Base-by-base conservation (phyloP, 2,888 invertebrate species). In the Fragum sueziense region DNA sequence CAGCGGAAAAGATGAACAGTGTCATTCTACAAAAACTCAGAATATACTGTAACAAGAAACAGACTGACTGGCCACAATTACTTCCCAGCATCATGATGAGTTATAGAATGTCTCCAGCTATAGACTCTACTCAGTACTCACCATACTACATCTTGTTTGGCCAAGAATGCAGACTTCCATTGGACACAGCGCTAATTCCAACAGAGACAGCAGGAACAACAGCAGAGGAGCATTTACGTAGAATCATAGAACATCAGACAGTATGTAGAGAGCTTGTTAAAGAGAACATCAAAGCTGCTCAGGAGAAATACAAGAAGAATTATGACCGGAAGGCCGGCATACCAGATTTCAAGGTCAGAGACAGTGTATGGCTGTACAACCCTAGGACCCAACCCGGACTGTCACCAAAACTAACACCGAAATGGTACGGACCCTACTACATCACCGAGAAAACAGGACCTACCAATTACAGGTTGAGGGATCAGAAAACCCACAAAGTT, bases 91-190 rank as follows among this genome's bases (percentile, higher is more conserved):
- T n/a, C n/a, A n/a, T n/a, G n/a, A n/a, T n/a, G n/a, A n/a, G n/a
- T n/a, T n/a, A n/a, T n/a, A n/a, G n/a, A n/a, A n/a, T n/a, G n/a
- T n/a, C n/a, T n/a, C n/a, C n/a, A n/a, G n/a, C n/a, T n/a, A n/a
- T n/a, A n/a, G n/a, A n/a, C n/a, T n/a, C n/a, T n/a, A n/a, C n/a
- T 37, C 37, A 9, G 37, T 70, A 76, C 52, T 73, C 73, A 17
- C 83, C 83, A 14, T 76, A 75, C 29, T 76, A 73, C 62, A 70
- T 81, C 11, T 27, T 83, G 76, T 80, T 78, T 72, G 84, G 84
- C 6, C 47, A 78, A 33, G 76, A 80, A 52, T 72, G 71, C 33
- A 25, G 72, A 14, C 33, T 84, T 14, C 84, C 84, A 27, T n/a
- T 81, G 3, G 81, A 81, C 31, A 81, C 81, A n/a, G 70, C 69